Conservation (phyloP, 2,797 vertebrate genomes). For the Pteropus rufus region DNA sequence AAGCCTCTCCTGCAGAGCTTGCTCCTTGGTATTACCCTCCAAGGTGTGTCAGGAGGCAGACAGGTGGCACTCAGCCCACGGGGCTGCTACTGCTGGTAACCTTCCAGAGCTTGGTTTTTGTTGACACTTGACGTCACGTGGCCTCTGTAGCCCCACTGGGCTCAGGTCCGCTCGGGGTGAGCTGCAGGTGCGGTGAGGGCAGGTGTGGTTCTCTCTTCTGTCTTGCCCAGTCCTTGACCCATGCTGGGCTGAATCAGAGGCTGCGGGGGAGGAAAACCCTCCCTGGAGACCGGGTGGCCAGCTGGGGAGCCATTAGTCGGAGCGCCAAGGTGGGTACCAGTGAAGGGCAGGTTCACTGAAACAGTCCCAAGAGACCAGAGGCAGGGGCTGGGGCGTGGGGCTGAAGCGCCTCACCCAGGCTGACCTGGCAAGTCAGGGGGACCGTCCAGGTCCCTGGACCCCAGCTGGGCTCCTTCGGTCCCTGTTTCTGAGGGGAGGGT, state of each 20-base stretch:
- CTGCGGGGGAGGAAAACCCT: neutral
- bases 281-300: too few species aligned
- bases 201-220: neutral
- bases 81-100: neutral
- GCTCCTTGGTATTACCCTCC: too few species aligned
- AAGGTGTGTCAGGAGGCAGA: too few species aligned
- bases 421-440: neutral
- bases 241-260: neutral
- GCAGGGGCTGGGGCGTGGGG: neutral
- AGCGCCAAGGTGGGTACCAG: too few species aligned
- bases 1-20: too few species aligned
- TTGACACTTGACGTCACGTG: neutral
- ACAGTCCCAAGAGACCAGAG: neutral
- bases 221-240: neutral
- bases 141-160: fast-evolving
- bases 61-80: neutral
- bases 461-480: neutral
- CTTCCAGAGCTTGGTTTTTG: neutral
- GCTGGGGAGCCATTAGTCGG: too few species aligned
- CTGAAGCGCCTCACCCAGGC: neutral
- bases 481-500: neutral
- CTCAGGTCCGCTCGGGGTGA: neutral
- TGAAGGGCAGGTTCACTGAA: neutral
- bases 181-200: neutral
- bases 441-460: too few species aligned